A percentile compares a stretch with the other conserved stretches of the same genome.
Evolutionary conservation across 2,113 vertebrate species (phyloP).

Genomic region (Phalacrocorax pelagicus): DNA sequence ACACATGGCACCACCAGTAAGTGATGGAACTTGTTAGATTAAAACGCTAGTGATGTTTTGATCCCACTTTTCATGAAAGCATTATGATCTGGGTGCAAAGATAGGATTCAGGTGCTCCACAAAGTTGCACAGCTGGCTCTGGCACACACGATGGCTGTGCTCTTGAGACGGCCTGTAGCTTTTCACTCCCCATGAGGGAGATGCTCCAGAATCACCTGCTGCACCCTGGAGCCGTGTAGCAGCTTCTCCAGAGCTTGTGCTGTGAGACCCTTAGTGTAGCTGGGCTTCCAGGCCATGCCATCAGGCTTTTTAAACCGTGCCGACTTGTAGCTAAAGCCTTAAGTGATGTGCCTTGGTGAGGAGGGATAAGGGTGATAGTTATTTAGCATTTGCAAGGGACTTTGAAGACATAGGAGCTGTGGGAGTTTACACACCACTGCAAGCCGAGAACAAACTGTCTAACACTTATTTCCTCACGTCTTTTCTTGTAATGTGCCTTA

Average conservation of each 20-base stretch:
- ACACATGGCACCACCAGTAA: not conserved
- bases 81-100: not conserved
- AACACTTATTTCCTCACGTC: not conserved
- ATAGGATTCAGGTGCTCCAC: not conserved
- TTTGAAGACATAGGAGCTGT: not conserved
- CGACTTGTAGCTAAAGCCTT: not conserved
- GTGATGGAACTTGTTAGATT: not conserved
- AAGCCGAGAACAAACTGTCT: not conserved
- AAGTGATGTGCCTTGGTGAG: not conserved
- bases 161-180: fast-evolving
- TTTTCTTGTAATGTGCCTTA: not conserved
- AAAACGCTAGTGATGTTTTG: not conserved
- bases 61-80: not conserved
- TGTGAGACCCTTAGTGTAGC: not conserved
- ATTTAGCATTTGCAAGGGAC: not conserved
- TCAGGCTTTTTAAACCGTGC: not conserved
- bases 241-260: not conserved
- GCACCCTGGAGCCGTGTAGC: not conserved
- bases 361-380: not conserved
- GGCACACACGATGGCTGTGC: fast-evolving
- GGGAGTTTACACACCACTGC: not conserved
- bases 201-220: not conserved
- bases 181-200: fast-evolving
- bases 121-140: not conserved
- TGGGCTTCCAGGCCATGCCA: not conserved